phyloP scores from a whole-genome alignment of 2,797 vertebrate genomes.

The Anguilla anguilla region DNA sequence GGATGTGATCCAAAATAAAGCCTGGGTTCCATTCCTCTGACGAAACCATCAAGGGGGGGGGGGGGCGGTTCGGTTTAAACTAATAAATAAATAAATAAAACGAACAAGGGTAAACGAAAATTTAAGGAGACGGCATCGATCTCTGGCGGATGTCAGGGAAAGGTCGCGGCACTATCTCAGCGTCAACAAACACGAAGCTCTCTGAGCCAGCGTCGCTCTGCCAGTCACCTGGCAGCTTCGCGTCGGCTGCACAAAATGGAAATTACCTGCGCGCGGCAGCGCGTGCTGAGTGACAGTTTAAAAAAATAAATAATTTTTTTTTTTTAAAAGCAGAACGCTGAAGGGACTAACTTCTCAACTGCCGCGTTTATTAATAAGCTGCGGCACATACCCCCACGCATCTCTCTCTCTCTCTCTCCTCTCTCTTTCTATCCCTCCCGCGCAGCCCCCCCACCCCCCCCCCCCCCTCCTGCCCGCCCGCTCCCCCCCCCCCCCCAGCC shows the following conservation, averaged over 20 bases:
- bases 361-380: neutral
- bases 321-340: neutral
- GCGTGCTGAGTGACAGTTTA: neutral
- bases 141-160: neutral
- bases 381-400: neutral
- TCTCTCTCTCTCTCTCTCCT: neutral
- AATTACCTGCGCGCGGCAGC: neutral
- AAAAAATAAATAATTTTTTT: no score
- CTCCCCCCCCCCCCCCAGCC: neutral
- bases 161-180: neutral
- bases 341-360: neutral
- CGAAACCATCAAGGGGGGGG: neutral
- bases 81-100: constrained; percentile 6
- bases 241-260: neutral
- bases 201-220: neutral
- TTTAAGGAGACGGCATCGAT: constrained; percentile 9
- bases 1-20: neutral
- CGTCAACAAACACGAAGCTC: neutral
- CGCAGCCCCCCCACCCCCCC: no score
- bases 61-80: neutral
- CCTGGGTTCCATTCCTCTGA: neutral
- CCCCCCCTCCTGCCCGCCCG: neutral
- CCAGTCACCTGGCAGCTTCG: neutral
- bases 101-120: neutral
- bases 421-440: neutral